phyloP scores from a whole-genome alignment of 2,888 invertebrate genomes.

The Phengaris arion region DNA sequence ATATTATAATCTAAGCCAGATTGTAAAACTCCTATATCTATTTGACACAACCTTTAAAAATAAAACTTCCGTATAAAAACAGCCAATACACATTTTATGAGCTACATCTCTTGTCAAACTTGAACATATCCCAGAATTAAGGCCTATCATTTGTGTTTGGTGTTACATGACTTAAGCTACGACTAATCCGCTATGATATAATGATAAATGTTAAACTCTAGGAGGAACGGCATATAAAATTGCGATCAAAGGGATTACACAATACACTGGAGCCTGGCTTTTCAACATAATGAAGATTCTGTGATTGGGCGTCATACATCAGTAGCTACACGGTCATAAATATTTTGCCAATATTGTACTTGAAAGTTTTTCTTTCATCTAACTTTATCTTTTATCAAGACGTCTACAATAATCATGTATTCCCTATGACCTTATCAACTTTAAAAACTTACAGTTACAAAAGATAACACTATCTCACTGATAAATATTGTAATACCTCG shows the following conservation, averaged over 20 bases:
- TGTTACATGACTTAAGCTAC: conserved; percentile 20
- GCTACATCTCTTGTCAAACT: conserved; percentile 11
- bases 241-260: conserved; percentile 15
- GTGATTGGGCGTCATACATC: not conserved
- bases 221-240: conserved; percentile 28
- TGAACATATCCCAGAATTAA: not conserved
- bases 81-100: conserved; percentile 21
- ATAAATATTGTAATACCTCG: conserved; percentile 30
- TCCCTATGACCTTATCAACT: conserved; percentile 24
- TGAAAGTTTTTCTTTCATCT: not conserved
- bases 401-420: not conserved
- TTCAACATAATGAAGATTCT: not conserved
- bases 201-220: conserved; percentile 21
- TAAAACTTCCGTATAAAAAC: conserved; percentile 27
- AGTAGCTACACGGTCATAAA: not conserved
- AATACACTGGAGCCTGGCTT: not conserved
- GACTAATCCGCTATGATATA: conserved; percentile 26
- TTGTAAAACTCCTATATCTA: conserved; percentile 25
- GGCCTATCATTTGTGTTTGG: conserved; percentile 21
- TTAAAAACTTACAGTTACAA: conserved; percentile 26
- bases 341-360: too few species aligned
- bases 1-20: conserved; percentile 19
- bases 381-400: too few species aligned
- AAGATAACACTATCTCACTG: conserved; percentile 31
- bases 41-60: conserved; percentile 25